Base-by-base conservation (phyloP, 2,797 vertebrate species). In the Pterois miles region DNA sequence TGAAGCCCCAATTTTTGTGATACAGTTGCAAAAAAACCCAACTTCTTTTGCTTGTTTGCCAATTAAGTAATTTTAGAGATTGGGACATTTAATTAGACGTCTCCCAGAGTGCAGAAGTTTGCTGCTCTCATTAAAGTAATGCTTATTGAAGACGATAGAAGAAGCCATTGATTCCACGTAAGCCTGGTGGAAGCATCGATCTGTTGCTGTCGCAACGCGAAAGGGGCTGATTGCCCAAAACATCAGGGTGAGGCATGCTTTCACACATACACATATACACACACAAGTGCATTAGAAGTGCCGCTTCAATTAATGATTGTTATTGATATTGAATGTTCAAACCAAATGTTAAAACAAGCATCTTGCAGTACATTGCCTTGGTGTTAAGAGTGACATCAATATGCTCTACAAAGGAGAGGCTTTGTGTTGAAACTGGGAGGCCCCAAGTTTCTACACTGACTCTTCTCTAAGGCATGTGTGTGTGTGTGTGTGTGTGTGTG, bases 121-220 rank as follows among this genome's bases (percentile, higher is more conserved):
- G 75, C 76, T 34, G 27, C 82, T 89, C 76, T 85, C 75, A 89
- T 87, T 89, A 88, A 82, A 88, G 81, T 89, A 89, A 89, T 89
- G 87, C 60, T 82, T 80, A 85, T 67, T 68, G 76, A 84, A 82
- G 84, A 88, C 40, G 56, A 80, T 68, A 75, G 71, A 76, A 75
- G 36, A 83, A 63, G 66, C 80, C 74, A 90, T 88, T 80, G 87
- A 92, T 88, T 90, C 54, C 65, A 75, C 60, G 74, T 63, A 81
- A 87, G 71, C 71, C 79, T n/a, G 22, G 58, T 81, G 71, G 73
- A 85, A 53, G 72, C 76, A 86, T 90, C 86, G 82, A 90, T 92
- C 66, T 82, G 72, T 80, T 84, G 57, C 84, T 79, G 60, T 81
- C 23, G 33, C 43, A 62, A 70, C 6, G 11, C 62, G 59, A 86